Evolutionary conservation across 2,113 vertebrate species (phyloP).

Genomic region (Trochalopteron elliotii): DNA sequence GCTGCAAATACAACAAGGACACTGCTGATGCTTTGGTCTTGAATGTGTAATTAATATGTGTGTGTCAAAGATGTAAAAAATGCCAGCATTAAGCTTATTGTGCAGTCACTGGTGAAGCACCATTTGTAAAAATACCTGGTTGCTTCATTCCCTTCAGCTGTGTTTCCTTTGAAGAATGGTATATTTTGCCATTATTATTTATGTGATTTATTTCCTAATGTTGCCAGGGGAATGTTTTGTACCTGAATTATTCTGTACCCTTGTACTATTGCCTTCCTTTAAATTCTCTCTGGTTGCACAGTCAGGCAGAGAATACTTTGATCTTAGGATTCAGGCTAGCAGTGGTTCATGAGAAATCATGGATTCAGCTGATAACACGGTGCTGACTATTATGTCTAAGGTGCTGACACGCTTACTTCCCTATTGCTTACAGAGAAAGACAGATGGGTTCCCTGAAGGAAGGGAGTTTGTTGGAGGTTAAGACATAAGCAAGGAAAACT

Average conservation of each 20-base stretch:
- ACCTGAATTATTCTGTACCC: constrained; percentile 30
- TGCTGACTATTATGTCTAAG: neutral
- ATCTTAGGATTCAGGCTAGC: neutral
- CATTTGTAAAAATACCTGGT: constrained; percentile 37
- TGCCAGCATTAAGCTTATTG: constrained; percentile 27
- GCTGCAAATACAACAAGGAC: constrained; percentile 1
- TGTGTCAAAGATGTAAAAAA: neutral
- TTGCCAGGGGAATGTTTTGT: constrained; percentile 52
- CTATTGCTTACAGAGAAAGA: neutral
- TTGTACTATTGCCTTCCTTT: neutral
- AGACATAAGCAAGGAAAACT: neutral
- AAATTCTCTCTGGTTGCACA: neutral
- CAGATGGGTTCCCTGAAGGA: neutral
- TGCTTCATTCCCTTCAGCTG: constrained; percentile 26
- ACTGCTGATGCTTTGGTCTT: neutral
- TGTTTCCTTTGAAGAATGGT: constrained; percentile 58
- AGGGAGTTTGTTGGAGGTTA: neutral
- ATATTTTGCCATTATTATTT: constrained; percentile 50
- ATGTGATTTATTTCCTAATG: constrained; percentile 51
- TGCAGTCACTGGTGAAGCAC: neutral
- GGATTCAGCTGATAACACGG: neutral
- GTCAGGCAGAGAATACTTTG: constrained; percentile 4
- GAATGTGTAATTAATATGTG: constrained; percentile 62
- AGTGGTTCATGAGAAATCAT: neutral
- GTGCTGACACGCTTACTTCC: neutral